Evolutionary conservation across 2,888 invertebrate genomes (phyloP).

Genomic region (Drosophila buzzatii): DNA sequence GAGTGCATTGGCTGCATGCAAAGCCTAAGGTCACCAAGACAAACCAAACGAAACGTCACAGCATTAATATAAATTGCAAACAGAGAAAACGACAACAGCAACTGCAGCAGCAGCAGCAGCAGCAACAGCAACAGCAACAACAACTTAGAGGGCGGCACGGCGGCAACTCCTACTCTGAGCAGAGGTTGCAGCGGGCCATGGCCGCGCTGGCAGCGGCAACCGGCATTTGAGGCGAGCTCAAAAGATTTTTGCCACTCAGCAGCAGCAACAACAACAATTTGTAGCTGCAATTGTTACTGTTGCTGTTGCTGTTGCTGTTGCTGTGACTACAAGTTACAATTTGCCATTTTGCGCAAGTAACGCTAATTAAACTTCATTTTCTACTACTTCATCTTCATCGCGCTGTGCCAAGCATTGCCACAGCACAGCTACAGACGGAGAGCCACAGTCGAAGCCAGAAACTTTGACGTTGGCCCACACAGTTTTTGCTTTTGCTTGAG

Average conservation of each 20-base stretch:
- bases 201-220: conserved; percentile 26
- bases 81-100: conserved; percentile 52
- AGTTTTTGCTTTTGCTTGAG: conserved; percentile 44
- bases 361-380: conserved; percentile 83
- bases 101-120: conserved; percentile 1
- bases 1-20: conserved; percentile 49
- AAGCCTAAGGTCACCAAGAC: conserved; percentile 48
- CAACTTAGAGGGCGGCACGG: conserved; percentile 47
- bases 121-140: conserved; percentile 27
- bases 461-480: conserved; percentile 37
- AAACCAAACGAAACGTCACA: conserved; percentile 51
- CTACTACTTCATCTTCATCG: conserved; percentile 78
- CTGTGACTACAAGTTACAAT: conserved; percentile 70
- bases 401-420: conserved; percentile 18
- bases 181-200: conserved; percentile 34
- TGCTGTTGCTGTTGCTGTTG: conserved; percentile 10
- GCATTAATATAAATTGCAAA: conserved; percentile 56
- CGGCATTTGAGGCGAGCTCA: conserved; percentile 53
- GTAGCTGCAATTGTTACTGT: conserved; percentile 50
- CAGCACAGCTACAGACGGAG: background rate
- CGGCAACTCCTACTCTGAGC: conserved; percentile 43
- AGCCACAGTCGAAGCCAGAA: conserved; percentile 6
- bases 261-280: conserved; percentile 55
- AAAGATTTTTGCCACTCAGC: conserved; percentile 59
- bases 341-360: conserved; percentile 82